Evolutionary conservation across 2,797 vertebrate genomes (phyloP).

Genomic region (Galaxias olidus): DNA sequence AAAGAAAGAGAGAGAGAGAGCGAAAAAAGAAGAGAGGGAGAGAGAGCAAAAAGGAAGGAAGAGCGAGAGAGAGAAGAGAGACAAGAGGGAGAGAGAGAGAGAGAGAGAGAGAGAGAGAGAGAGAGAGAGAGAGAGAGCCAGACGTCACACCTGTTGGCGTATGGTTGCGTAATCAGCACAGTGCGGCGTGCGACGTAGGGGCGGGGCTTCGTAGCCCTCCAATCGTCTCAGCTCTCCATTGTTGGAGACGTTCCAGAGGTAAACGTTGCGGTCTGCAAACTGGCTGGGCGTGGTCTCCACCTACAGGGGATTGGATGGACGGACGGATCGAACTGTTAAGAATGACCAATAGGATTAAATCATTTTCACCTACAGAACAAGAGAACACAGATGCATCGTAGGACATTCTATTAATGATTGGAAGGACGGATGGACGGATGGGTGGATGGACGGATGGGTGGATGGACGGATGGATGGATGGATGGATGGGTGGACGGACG

Average conservation of each 20-base stretch:
- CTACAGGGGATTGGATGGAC: constrained; percentile 60
- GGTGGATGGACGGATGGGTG: too few species aligned
- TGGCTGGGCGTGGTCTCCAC: constrained; percentile 87
- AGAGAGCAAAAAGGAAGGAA: too few species aligned
- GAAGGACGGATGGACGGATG: too few species aligned
- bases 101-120: not conserved
- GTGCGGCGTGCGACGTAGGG: constrained; percentile 62
- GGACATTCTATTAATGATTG: too few species aligned
- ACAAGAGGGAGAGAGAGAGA: not conserved
- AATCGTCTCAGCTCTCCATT: constrained; percentile 84
- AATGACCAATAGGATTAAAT: too few species aligned
- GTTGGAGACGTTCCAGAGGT: constrained; percentile 89
- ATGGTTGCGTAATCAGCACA: constrained; percentile 87
- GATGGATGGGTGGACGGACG: too few species aligned
- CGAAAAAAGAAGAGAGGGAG: not conserved
- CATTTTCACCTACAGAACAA: too few species aligned
- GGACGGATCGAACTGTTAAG: not conserved
- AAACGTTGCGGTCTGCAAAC: constrained; percentile 87
- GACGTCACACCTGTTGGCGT: constrained; percentile 69
- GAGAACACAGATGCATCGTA: too few species aligned
- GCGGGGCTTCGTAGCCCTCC: constrained; percentile 67
- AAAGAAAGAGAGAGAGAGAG: not conserved
- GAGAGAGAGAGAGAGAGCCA: not conserved
- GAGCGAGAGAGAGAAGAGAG: not conserved
- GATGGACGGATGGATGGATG: too few species aligned